Conservation (phyloP, 2,888 invertebrate species). For the Cartodere bifasciata region DNA sequence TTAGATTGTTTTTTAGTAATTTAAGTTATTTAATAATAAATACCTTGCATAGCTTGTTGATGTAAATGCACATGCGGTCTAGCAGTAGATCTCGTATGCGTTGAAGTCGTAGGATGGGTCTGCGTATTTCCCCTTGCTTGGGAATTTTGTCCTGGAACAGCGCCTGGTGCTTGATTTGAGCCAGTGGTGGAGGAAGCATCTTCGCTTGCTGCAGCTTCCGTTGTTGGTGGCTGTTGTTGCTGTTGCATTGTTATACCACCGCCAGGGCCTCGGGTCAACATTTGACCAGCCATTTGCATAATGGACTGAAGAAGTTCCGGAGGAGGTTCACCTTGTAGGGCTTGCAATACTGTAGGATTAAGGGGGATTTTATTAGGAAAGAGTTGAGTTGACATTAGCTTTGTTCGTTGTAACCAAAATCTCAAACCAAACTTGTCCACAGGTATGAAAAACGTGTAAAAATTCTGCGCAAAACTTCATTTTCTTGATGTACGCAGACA, state of each 20-base stretch:
- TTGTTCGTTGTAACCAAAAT: too few species aligned
- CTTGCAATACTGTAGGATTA: slow-evolving; percentile 31
- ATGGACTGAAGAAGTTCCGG: slow-evolving; percentile 43
- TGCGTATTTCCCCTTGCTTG: slow-evolving; percentile 49
- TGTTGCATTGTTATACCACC: slow-evolving; percentile 15
- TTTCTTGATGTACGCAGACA: too few species aligned
- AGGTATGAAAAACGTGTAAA: too few species aligned
- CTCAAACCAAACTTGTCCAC: too few species aligned
- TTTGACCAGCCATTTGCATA: slow-evolving; percentile 40
- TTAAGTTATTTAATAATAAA: neutral
- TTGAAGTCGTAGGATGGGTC: slow-evolving; percentile 58
- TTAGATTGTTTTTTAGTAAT: too few species aligned
- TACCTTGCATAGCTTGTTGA: slow-evolving; percentile 39
- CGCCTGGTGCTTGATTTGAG: slow-evolving; percentile 14
- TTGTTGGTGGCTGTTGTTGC: slow-evolving; percentile 17
- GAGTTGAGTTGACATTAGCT: too few species aligned
- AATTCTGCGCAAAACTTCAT: too few species aligned
- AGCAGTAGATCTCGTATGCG: slow-evolving; percentile 52
- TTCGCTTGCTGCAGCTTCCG: slow-evolving; percentile 10
- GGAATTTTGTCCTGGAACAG: slow-evolving; percentile 31
- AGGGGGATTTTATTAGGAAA: too few species aligned
- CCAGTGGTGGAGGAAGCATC: slow-evolving; percentile 9
- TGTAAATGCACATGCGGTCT: slow-evolving; percentile 56
- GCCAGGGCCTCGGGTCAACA: slow-evolving; percentile 25
- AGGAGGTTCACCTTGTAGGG: slow-evolving; percentile 32